phyloP scores from a whole-genome alignment of 2,797 vertebrate genomes.

The Poecilia picta region DNA sequence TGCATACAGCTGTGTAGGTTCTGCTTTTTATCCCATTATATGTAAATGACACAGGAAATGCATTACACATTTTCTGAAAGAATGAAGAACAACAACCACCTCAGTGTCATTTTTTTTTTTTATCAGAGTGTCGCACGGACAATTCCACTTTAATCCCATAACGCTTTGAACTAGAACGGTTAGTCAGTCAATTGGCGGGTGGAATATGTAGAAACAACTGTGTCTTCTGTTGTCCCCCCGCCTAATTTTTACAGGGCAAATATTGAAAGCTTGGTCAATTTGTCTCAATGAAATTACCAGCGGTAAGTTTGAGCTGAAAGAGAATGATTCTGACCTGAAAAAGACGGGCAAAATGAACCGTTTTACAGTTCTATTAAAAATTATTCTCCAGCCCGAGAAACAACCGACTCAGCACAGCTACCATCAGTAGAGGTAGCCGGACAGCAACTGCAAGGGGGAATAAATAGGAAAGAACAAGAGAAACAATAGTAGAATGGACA shows the following conservation, averaged over 20 bases:
- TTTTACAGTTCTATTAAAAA: conserved; percentile 66
- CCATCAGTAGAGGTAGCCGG: conserved; percentile 40
- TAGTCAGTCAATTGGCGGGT: background rate
- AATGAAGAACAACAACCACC: background rate
- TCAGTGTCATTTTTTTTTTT: background rate
- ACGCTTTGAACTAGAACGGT: background rate
- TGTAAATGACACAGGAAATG: background rate
- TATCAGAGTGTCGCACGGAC: background rate
- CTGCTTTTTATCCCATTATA: background rate
- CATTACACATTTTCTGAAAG: background rate
- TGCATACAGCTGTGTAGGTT: background rate
- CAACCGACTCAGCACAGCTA: conserved; percentile 51
- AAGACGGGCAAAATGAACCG: conserved; percentile 60
- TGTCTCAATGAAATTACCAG: conserved; percentile 59
- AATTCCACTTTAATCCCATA: background rate
- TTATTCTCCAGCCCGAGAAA: conserved; percentile 50
- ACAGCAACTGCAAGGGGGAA: conserved; percentile 55
- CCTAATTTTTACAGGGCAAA: background rate
- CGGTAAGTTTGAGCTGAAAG: conserved; percentile 33
- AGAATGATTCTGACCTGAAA: conserved; percentile 57
- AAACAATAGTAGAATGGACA: background rate
- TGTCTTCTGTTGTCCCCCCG: background rate
- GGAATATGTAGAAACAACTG: background rate
- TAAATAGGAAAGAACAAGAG: conserved; percentile 47
- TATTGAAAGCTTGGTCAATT: background rate